Base-by-base conservation (phyloP, 1,140 invertebrate genomes). In the Trigoniulus corallinus region DNA sequence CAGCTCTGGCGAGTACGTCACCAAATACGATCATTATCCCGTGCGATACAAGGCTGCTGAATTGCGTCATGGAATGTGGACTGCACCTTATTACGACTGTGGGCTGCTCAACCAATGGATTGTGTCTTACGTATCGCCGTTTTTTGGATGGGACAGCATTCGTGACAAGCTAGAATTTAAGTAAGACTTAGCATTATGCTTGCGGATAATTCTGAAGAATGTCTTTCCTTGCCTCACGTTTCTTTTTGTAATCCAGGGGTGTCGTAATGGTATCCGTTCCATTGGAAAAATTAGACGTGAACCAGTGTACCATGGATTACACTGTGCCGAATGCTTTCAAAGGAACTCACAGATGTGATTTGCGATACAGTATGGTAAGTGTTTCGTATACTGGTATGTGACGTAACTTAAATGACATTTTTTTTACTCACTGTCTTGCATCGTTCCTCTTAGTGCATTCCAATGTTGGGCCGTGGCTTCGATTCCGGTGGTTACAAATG, bases 401-500 rank as follows among this genome's bases (percentile, higher is more conserved):
- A 39, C 18, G 12, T 12, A 24, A 44, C 42, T 44, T 44, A 12
- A 24, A 44, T 7, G 18, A 44, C 18, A 20, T 21, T 44, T 44
- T 44, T 7, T 44, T 20, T 7, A 10, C 18, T 44, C 24, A 34
- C 15, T 34, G 15, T 34, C 29, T 34, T 34, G 15, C 15, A 18
- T 15, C 55, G 2, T 53, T 42, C 18, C 18, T 75, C 75, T 27
- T 68, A 95, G 88, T 98, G 93, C 67, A 85, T 94, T 21, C 88
- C 91, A 13, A 84, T 96, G 53, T 75, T 85, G 57, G 89, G 91
- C 15, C 75, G 88, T 64, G 85, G 86, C 43, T 94, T 88, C 65
- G 81, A 89, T 55, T 78, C 79, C 13, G 92, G 92, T 47, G 88
- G 88, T n/a, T 98, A 98, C 70, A 97, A 98, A 70, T 98, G 94